A percentile compares a stretch with the other conserved stretches of the same genome.
phyloP scores from a whole-genome alignment of 2,888 invertebrate genomes.

The Pseudanteris insignis region DNA sequence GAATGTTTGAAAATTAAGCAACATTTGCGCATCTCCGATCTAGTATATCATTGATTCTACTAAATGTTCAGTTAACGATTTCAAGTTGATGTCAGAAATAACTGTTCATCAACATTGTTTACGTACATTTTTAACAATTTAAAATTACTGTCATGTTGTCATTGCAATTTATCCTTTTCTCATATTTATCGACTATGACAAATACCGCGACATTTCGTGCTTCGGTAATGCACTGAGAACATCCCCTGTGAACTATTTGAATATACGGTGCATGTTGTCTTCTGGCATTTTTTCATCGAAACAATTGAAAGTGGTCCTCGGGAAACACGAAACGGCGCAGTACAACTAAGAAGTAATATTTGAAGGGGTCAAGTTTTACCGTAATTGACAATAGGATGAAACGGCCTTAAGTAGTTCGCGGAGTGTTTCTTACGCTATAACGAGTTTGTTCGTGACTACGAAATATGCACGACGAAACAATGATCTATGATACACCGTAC shows the following conservation, averaged over 20 bases:
- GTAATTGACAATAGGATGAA: slow-evolving; percentile 41
- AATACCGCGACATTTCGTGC: too few relatives aligned
- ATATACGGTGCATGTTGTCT: too few relatives aligned
- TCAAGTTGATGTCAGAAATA: too few relatives aligned
- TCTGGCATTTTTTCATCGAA: background rate
- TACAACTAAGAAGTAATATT: slow-evolving; percentile 11
- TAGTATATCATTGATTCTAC: too few relatives aligned
- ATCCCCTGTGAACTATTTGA: too few relatives aligned
- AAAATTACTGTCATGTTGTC: too few relatives aligned
- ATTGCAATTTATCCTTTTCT: too few relatives aligned
- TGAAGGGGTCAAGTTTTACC: slow-evolving; percentile 23
- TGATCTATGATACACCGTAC: slow-evolving; percentile 28
- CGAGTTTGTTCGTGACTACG: slow-evolving; percentile 37
- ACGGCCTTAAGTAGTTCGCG: slow-evolving; percentile 32
- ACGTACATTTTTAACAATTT: too few relatives aligned
- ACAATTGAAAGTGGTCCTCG: slow-evolving; percentile 34
- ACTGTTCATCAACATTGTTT: too few relatives aligned
- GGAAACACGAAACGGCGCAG: background rate
- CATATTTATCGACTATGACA: background rate
- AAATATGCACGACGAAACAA: slow-evolving; percentile 43
- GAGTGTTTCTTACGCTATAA: slow-evolving; percentile 41
- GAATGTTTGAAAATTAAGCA: too few relatives aligned
- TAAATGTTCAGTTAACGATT: background rate
- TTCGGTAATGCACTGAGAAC: too few relatives aligned
- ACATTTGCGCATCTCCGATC: too few relatives aligned